Base-by-base conservation (phyloP, 2,888 invertebrate species). In the Yponomeuta sedellus region DNA sequence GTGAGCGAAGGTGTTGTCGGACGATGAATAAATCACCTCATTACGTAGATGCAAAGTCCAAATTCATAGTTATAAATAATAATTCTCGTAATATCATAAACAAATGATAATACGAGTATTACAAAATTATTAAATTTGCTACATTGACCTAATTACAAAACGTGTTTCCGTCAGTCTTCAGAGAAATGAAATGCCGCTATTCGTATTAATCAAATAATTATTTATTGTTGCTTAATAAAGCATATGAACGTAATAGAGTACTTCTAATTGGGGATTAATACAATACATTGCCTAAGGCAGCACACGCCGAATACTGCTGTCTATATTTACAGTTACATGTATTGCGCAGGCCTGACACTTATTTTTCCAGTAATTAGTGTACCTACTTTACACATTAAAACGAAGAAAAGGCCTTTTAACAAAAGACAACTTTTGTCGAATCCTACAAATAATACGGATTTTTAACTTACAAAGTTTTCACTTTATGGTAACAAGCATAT, bases 261-360 rank as follows among this genome's bases (percentile, higher is more conserved):
- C 2, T 10, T 63, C 20, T 63, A 63, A 63, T 44, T 63, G 20
- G 40, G 40, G 39, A 22, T 44, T 44, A 63, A 63, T 63, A 28
- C 63, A 10, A 63, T 19, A 20, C 19, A 20, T 44, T 22, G 63
- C 63, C 63, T 20, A 11, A 44, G 39, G 62, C 62, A 39, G 62
- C 39, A 19, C n/a, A 19, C 39, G 19, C 40, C 2, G n/a, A 62
- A 52, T 52, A 16, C 44, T 52, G 12, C 5, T 5, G 12, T 1
- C 44, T 52, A 52, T 8, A 44, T 10, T 10, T 44, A 2, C 44
- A 25, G 44, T 16, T 16, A 52, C 16, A 2, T 16, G 44, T 16
- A 52, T 16, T 52, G 44, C 16, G 12, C 12, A 12, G 4, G 16
- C 1, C 12, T 52, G 16, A 16, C 44, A 52, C 12, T 52, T 52